These are phyloP conservation scores for Gobiocypris rarus DNA, from an alignment of 2,113 vertebrate species.

Conservation along the genomic window DNA sequence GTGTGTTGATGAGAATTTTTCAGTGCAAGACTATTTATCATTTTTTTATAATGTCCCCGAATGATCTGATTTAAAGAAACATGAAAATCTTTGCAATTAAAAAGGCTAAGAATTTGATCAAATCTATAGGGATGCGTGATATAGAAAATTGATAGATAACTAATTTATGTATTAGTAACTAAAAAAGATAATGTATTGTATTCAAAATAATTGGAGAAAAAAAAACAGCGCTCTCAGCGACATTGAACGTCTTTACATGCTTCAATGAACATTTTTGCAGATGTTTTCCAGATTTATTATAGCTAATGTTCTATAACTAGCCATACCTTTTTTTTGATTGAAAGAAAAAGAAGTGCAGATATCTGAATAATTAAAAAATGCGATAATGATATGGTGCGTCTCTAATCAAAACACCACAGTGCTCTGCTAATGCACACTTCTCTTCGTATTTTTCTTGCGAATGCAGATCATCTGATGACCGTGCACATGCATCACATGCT, in stretches of 20 bases:
- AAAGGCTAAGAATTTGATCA: background rate
- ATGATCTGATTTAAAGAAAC: background rate
- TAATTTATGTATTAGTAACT: no score
- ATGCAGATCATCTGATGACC: no score
- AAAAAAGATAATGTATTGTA: background rate
- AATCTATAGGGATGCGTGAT: background rate
- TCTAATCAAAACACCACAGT: background rate
- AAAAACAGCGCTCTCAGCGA: background rate
- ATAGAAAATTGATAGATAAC: background rate
- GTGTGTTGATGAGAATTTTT: background rate
- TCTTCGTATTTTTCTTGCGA: background rate
- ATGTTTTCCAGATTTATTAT: background rate
- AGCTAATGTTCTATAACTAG: background rate
- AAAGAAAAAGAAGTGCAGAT: background rate
- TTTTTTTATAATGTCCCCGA: background rate
- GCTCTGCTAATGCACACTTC: background rate
- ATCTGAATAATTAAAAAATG: background rate
- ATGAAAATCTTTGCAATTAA: background rate
- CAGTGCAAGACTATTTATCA: background rate
- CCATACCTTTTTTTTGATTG: background rate
- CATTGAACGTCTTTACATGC: background rate
- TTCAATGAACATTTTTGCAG: background rate
- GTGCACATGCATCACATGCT: background rate
- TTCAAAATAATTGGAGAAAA: background rate
- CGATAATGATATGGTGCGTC: background rate